Conservation (phyloP, 2,888 invertebrate genomes). For the Macrophya alboannulata region DNA sequence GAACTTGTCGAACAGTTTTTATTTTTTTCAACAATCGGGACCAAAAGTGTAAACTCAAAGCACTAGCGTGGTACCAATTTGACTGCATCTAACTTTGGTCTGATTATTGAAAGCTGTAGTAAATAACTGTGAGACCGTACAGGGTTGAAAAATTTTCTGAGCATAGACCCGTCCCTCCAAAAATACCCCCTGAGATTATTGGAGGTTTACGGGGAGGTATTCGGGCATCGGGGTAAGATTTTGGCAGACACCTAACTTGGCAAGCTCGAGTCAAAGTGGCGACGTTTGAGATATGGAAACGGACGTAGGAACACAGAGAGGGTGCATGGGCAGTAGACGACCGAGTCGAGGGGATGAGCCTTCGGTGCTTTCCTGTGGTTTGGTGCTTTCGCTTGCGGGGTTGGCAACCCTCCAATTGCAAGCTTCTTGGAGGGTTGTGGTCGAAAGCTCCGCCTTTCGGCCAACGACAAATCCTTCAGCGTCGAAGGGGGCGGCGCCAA, state of each 20-base stretch:
- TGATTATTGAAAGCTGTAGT: background rate
- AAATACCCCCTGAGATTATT: slow-evolving; percentile 9
- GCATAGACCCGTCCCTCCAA: background rate
- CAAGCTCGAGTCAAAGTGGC: background rate
- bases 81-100: too few relatives aligned
- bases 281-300: slow-evolving; percentile 19
- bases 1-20: too few relatives aligned
- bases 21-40: too few relatives aligned
- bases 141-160: background rate
- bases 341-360: slow-evolving; percentile 33
- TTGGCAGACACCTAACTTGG: slow-evolving; percentile 21
- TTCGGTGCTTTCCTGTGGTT: slow-evolving; percentile 38
- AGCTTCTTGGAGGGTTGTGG: slow-evolving; percentile 62
- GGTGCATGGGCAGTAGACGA: slow-evolving; percentile 16
- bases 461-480: slow-evolving; percentile 63
- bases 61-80: too few relatives aligned
- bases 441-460: slow-evolving; percentile 65
- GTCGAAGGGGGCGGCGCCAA: slow-evolving; percentile 57
- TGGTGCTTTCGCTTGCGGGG: slow-evolving; percentile 50
- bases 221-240: background rate
- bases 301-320: slow-evolving; percentile 2
- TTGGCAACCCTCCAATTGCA: slow-evolving; percentile 64
- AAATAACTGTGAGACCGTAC: background rate
- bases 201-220: background rate
- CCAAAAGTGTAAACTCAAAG: too few relatives aligned